phyloP scores from a whole-genome alignment of 2,888 invertebrate species.

The Rotaria sp. region DNA sequence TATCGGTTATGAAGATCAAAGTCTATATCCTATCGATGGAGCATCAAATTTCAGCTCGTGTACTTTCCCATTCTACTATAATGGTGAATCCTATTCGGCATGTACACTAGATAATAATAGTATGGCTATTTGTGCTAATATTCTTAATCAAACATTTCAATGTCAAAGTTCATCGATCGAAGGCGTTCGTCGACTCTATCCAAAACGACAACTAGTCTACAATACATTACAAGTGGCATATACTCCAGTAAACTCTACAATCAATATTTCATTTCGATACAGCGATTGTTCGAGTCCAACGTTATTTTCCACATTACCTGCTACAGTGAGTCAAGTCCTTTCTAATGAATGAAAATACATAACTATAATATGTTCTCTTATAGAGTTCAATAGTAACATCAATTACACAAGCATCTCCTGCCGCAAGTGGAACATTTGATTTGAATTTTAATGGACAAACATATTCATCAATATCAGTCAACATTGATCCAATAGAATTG shows the following conservation, averaged over 20 bases:
- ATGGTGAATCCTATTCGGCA: conserved; percentile 12
- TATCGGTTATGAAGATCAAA: conserved; percentile 14
- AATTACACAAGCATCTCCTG: neutral
- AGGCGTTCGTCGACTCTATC: neutral
- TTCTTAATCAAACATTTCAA: neutral
- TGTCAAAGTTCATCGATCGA: neutral
- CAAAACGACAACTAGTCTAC: neutral
- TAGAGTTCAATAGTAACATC: neutral
- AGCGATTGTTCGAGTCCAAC: neutral
- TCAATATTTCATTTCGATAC: neutral
- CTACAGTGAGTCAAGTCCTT: neutral
- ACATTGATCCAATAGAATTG: neutral
- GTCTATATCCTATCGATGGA: neutral
- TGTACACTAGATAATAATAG: conserved; percentile 27
- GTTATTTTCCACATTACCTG: neutral
- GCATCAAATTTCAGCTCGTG: neutral
- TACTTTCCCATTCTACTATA: conserved; percentile 29
- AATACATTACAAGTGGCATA: neutral
- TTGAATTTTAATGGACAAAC: neutral
- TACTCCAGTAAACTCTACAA: neutral
- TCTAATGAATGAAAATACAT: neutral
- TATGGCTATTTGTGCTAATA: neutral
- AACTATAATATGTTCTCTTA: neutral
- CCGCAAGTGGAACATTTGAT: conserved; percentile 26
- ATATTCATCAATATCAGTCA: neutral